Evolutionary conservation across 2,113 vertebrate species (phyloP).

Genomic region (Antennarius striatus): DNA sequence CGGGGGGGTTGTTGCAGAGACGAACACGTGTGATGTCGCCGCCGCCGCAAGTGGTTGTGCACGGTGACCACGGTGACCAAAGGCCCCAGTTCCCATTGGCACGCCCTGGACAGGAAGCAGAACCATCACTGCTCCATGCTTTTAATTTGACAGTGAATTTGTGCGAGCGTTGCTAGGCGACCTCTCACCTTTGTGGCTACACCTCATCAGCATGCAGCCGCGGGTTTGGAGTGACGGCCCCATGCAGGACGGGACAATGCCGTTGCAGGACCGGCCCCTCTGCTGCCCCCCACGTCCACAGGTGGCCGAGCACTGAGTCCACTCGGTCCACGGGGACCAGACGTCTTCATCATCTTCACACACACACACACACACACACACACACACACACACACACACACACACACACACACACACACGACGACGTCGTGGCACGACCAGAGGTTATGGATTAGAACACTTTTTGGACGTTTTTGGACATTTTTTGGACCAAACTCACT

Average conservation of each 20-base stretch:
- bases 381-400: conserved; percentile 2
- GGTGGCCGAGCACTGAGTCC: conserved; percentile 91
- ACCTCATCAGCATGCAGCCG: conserved; percentile 88
- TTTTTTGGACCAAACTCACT: conserved; percentile 79
- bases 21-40: conserved; percentile 90
- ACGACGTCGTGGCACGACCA: too few relatives aligned
- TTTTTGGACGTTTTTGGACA: too few relatives aligned
- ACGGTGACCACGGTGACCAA: conserved; percentile 97
- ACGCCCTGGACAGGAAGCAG: conserved; percentile 77
- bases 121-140: neutral
- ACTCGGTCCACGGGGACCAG: conserved; percentile 98
- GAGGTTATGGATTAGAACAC: too few relatives aligned
- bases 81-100: conserved; percentile 92
- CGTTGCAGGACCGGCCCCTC: conserved; percentile 92
- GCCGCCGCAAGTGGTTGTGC: conserved; percentile 89
- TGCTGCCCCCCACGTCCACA: conserved; percentile 94
- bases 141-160: neutral
- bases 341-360: conserved; percentile 82
- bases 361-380: conserved; percentile 5
- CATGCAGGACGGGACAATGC: conserved; percentile 85
- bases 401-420: neutral
- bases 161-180: neutral
- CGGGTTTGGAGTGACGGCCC: conserved; percentile 94
- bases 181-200: conserved; percentile 87
- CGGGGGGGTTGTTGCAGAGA: conserved; percentile 91